These are phyloP conservation scores for Mesocricetus auratus DNA, from an alignment of 2,113 vertebrate species.

Conservation along the genomic window DNA sequence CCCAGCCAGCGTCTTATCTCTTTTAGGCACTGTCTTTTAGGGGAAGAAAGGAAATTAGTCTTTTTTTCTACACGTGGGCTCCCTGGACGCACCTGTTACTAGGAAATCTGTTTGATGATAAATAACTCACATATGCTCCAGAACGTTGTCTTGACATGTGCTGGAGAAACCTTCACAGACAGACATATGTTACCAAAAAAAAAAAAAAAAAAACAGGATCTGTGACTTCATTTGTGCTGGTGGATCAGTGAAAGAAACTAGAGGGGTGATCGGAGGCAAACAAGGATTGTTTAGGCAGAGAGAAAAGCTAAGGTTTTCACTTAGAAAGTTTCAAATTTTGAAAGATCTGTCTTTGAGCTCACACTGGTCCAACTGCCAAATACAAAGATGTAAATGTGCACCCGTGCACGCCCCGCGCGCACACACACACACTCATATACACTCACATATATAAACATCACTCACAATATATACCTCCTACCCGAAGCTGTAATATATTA, in stretches of 20 bases:
- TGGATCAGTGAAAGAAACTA: conserved; percentile 16
- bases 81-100: conserved; percentile 72
- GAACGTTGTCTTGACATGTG: conserved; percentile 73
- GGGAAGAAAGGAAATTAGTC: conserved; percentile 75
- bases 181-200: conserved; percentile 73
- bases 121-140: conserved; percentile 79
- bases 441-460: background rate
- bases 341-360: background rate
- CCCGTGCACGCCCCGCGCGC: too few relatives aligned
- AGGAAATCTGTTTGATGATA: conserved; percentile 81
- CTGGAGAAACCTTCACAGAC: conserved; percentile 72
- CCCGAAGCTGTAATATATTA: background rate
- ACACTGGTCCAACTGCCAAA: background rate
- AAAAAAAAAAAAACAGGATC: conserved; percentile 34
- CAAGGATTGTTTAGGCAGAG: conserved; percentile 3
- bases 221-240: conserved; percentile 57
- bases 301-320: background rate
- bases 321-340: background rate
- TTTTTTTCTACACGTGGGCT: conserved; percentile 74
- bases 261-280: background rate
- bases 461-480: background rate
- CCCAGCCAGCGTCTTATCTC: conserved; percentile 76
- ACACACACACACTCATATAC: background rate
- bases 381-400: background rate
- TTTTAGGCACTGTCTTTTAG: conserved; percentile 76